These are phyloP conservation scores for Drosophila mettleri DNA, from an alignment of 2,888 invertebrate genomes.

Conservation along the genomic window DNA sequence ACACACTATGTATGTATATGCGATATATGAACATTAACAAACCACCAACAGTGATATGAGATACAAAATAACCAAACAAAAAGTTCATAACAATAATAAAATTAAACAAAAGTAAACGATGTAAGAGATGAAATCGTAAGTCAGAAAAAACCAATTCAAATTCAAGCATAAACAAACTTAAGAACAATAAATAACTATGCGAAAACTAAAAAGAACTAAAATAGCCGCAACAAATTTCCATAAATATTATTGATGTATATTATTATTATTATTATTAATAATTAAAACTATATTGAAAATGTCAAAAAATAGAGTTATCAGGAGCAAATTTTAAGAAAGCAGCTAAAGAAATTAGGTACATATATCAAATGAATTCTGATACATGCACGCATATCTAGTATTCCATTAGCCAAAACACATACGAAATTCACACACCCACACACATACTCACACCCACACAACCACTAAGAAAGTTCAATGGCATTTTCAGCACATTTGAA, in stretches of 20 bases:
- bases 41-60: constrained; percentile 81
- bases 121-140: constrained; percentile 16
- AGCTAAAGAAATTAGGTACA: constrained; percentile 34
- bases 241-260: constrained; percentile 53
- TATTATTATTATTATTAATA: constrained; percentile 30
- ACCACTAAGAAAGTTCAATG: constrained; percentile 15
- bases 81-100: constrained; percentile 41
- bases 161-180: constrained; percentile 16
- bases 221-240: constrained; percentile 38
- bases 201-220: constrained; percentile 15
- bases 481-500: constrained; percentile 35
- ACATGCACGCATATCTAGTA: constrained; percentile 32
- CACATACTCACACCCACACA: not conserved
- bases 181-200: constrained; percentile 14
- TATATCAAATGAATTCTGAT: constrained; percentile 28
- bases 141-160: constrained; percentile 14
- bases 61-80: constrained; percentile 58
- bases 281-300: constrained; percentile 33
- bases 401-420: constrained; percentile 25
- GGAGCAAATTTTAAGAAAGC: constrained; percentile 18
- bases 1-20: constrained; percentile 29
- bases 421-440: constrained; percentile 6
- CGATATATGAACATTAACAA: constrained; percentile 65
- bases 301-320: constrained; percentile 16
- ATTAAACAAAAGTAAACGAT: constrained; percentile 6